phyloP scores from a whole-genome alignment of 1,140 invertebrate genomes.

The Cryptotermes secundus region DNA sequence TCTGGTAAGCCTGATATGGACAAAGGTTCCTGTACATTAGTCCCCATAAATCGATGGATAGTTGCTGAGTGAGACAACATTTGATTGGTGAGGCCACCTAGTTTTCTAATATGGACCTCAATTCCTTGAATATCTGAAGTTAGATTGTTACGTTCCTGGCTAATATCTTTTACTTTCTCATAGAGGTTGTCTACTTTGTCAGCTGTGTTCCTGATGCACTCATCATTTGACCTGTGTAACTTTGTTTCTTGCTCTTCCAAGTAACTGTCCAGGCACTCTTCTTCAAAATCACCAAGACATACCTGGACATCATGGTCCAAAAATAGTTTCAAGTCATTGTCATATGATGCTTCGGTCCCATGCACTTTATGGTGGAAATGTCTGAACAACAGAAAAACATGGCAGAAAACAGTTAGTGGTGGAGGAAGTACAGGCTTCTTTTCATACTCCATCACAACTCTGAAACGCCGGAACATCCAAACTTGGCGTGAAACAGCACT shows the following conservation, averaged over 20 bases:
- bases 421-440: constrained; percentile 94
- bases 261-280: constrained; percentile 94
- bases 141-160: constrained; percentile 85
- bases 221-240: constrained; percentile 82
- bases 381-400: constrained; percentile 83
- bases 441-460: constrained; percentile 98
- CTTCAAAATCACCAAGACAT: constrained; percentile 93
- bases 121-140: constrained; percentile 74
- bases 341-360: constrained; percentile 70
- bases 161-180: constrained; percentile 78
- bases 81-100: constrained; percentile 82
- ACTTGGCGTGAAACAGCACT: constrained; percentile 94
- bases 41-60: constrained; percentile 82
- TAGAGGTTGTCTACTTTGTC: constrained; percentile 86
- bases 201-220: constrained; percentile 80
- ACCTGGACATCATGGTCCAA: constrained; percentile 91
- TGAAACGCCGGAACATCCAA: constrained; percentile 98
- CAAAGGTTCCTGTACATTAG: constrained; percentile 58
- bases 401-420: constrained; percentile 88
- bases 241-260: constrained; percentile 74
- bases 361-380: constrained; percentile 79
- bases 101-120: constrained; percentile 80
- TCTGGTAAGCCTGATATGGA: constrained; percentile 48
- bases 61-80: constrained; percentile 75
- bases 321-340: constrained; percentile 92